Base-by-base conservation (phyloP, 1,140 invertebrate species). In the Platyscapa corneri region DNA sequence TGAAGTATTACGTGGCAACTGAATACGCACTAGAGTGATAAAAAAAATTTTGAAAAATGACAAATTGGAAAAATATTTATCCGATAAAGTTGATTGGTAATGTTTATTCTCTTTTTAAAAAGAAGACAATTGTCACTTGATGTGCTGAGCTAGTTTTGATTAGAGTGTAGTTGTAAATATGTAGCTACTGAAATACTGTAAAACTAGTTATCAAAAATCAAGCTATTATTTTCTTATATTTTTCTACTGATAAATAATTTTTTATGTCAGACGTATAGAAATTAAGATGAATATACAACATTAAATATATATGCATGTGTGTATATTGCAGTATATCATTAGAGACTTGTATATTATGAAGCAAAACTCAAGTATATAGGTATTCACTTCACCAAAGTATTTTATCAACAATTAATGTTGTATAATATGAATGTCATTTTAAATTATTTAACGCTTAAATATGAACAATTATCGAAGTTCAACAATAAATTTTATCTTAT, bases 31-130 rank as follows among this genome's bases (percentile, higher is more conserved):
- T 6, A 27, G 3, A 27, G 20, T 37, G 42, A 74, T 74, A 74
- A 74, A 74, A 74, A n/a, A 74, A 12, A 74, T 74, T 74, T 74
- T 74, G 70, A 74, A 74, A 72, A 42, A n/a, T 20, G 18, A 39
- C 67, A 23, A 37, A 32, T 30, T 2, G 5, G 14, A 67, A 67
- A 67, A 67, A 67, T 32, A 16, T 34, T 10, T 34, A 20, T 18
- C 34, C 34, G 20, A 39, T 72, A 39, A 18, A 72, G 39, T 23
- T 34, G 34, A 39, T 20, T 72, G 10, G 18, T 67, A 18, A 32
- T 67, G 32, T 67, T 34, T 67, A 2, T 12, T 53, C 18, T 53
- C 16, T 2, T 2, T 53, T 18, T 7, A 53, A 53, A 53, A 53
- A 53, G 8, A 53, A 53, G 18, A 14, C 49, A 53, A 60, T 10